phyloP scores from a whole-genome alignment of 2,797 vertebrate species.

The Microctenopoma lineatum region DNA sequence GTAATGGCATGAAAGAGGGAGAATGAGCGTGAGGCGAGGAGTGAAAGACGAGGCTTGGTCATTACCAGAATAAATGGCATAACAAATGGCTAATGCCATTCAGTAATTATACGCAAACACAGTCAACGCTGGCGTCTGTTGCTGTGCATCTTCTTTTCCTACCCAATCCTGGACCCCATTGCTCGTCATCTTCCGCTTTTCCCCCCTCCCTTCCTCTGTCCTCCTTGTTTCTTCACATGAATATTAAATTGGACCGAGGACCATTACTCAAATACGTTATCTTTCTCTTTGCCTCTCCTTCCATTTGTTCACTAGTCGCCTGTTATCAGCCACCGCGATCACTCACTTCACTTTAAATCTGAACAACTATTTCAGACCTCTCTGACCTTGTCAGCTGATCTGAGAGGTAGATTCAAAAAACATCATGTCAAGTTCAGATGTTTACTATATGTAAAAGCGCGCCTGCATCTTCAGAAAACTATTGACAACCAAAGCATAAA shows the following conservation, averaged over 20 bases:
- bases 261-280: slow-evolving; percentile 61
- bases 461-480: background rate
- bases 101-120: slow-evolving; percentile 80
- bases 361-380: slow-evolving; percentile 31
- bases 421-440: slow-evolving; percentile 13
- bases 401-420: slow-evolving; percentile 17
- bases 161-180: slow-evolving; percentile 45
- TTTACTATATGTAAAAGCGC: background rate
- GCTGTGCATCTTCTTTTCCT: slow-evolving; percentile 18
- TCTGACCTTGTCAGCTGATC: slow-evolving; percentile 34
- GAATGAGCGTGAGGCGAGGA: slow-evolving; percentile 55
- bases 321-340: slow-evolving; percentile 51
- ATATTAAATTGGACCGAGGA: slow-evolving; percentile 60
- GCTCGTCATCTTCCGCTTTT: slow-evolving; percentile 9
- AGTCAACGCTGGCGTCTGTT: slow-evolving; percentile 33
- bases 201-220: slow-evolving; percentile 13
- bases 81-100: slow-evolving; percentile 74
- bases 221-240: slow-evolving; percentile 42
- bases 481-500: slow-evolving; percentile 10
- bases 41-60: slow-evolving; percentile 66
- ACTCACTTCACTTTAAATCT: slow-evolving; percentile 61
- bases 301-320: slow-evolving; percentile 34
- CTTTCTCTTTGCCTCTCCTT: slow-evolving; percentile 8
- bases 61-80: slow-evolving; percentile 76
- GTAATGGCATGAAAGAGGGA: slow-evolving; percentile 52